These are phyloP conservation scores for Ophion ventricosus DNA, from an alignment of 2,888 invertebrate species.

Conservation along the genomic window DNA sequence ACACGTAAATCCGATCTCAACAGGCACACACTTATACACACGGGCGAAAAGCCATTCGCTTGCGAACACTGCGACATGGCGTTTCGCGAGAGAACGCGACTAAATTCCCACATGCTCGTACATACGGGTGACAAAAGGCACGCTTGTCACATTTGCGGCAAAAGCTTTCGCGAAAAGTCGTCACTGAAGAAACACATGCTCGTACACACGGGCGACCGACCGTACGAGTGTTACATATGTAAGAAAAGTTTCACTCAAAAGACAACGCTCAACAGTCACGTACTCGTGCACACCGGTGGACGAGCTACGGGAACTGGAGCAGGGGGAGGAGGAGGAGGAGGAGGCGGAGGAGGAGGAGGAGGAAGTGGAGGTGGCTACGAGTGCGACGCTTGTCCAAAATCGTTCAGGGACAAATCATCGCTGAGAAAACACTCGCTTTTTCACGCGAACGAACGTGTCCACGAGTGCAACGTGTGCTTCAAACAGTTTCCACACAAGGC, in stretches of 20 bases:
- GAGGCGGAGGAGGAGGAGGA: background rate
- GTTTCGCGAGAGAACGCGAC: conserved; percentile 79
- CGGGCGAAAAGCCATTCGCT: conserved; percentile 80
- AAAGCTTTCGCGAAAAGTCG: conserved; percentile 78
- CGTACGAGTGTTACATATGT: conserved; percentile 79
- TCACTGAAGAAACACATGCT: conserved; percentile 79
- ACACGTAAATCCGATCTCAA: conserved; percentile 80
- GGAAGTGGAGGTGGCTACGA: conserved; percentile 67
- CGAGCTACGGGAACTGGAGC: conserved; percentile 55
- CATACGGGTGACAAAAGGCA: conserved; percentile 80
- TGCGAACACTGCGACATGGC: conserved; percentile 80
- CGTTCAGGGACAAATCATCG: conserved; percentile 76
- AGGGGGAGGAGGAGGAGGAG: background rate
- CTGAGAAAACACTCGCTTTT: conserved; percentile 78
- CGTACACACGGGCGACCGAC: conserved; percentile 78
- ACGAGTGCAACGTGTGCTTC: conserved; percentile 78
- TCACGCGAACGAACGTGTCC: conserved; percentile 75
- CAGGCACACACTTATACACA: conserved; percentile 80
- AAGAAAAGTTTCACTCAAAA: conserved; percentile 79
- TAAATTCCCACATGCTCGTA: conserved; percentile 79
- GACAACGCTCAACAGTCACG: conserved; percentile 78
- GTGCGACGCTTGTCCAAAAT: conserved; percentile 78
- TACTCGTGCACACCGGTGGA: conserved; percentile 77
- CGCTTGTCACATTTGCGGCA: conserved; percentile 78
- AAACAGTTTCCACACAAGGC: conserved; percentile 80